Base-by-base conservation (phyloP, 2,888 invertebrate genomes). In the Dicranocentrus wangi region DNA sequence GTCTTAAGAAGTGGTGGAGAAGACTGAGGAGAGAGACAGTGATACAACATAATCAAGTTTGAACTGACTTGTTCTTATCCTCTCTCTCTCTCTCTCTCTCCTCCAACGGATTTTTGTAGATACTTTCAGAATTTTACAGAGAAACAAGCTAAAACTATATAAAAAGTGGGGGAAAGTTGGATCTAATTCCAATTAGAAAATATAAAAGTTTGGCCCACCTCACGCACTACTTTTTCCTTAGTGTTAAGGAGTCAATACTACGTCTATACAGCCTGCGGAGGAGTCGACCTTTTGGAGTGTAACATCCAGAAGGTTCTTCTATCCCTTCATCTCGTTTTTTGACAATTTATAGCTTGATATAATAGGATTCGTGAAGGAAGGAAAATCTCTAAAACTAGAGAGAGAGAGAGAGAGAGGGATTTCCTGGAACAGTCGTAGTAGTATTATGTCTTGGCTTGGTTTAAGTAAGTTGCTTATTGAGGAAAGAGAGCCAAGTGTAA, bases 31-130 rank as follows among this genome's bases (percentile, higher is more conserved):
- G 28, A 63, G 78, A 42, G 39, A 79, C 65, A 63, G 60, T 79
- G 79, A 79, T 65, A 79, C 71, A 71, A 70, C 71, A 79, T 79
- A 79, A 79, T 79, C 79, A 79, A 79, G 79, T 79, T 79, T 79
- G n/a, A n/a, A 53, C 77, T 55, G 23, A 70, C 61, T 70, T 53
- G 71, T 58, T 71, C 53, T 70, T 70, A 77, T 61, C 70, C 19
- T 7, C 43, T 25, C 5, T 28, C 28, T 66, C 79, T 58, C 17
- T 43, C 28, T 71, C 43, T n/a, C 61, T n/a, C n/a, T n/a, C n/a
- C n/a, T 68, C 15, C 7, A 60, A 60, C n/a, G n/a, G 60, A 28
- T 60, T 60, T 47, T 60, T 23, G 60, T 25, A 23, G 73, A 19
- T 19, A 47, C 23, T 65, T 2, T 21, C 27, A 58, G 73, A 19